Base-by-base conservation (phyloP, 1,140 invertebrate genomes). In the Bombus balteatus region DNA sequence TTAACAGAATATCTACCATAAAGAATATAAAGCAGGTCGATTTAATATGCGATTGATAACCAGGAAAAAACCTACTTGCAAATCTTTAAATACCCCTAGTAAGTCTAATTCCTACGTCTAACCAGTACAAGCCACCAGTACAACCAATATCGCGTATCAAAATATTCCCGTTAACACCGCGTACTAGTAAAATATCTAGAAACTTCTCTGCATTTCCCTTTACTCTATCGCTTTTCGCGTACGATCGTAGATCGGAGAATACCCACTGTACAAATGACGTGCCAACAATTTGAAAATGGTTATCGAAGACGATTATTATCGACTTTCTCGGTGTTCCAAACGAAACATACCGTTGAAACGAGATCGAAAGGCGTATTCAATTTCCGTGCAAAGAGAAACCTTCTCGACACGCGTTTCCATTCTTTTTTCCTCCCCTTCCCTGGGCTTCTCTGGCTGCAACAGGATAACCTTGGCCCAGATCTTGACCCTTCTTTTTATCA, bases 401-500 rank as follows among this genome's bases (percentile, higher is more conserved):
- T 74, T 75, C 70, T 43, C 65, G 47, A 70, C 72, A 43, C 62
- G 62, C 65, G 32, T 86, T 70, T 81, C 62, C 79, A 53, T 71
- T 82, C 85, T 34, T 82, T 82, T 86, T 83, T 25, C 43, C 62
- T 71, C 65, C 73, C 59, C 41, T 62, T 66, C 62, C 32, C 37
- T 15, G 47, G 47, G 47, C 68, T 81, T 57, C 47, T 77, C 39
- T 80, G 39, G 32, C 32, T 34, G 39, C 25, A 65, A 68, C 65
- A 70, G 70, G 47, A 81, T 88, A 90, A 91, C 89, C 89, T 91
- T 91, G 89, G 89, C 89, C 89, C 79, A 88, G 89, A 90, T 91
- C 83, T 91, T 91, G 89, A 91, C 90, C 81, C 81, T 87, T 87
- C 68, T 85, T 90, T 90, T 90, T 71, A 72, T 90, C 80, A 70